Conservation (phyloP, 2,888 invertebrate genomes). For the Orthonychiurus folsomi region DNA sequence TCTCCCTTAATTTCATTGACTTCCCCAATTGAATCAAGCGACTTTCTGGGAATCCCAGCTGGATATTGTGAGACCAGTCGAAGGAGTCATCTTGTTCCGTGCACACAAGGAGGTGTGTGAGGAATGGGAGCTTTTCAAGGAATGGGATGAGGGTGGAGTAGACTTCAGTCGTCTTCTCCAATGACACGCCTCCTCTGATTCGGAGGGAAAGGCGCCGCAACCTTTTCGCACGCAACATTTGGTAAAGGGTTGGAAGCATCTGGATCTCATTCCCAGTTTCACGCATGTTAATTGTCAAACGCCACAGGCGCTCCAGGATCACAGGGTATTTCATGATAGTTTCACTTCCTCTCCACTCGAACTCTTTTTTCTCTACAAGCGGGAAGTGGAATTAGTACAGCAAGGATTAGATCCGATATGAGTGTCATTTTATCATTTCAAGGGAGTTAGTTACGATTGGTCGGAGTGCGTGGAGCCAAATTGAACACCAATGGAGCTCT, state of each 20-base stretch:
- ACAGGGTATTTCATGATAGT: conserved; percentile 19
- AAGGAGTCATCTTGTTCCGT: conserved; percentile 17
- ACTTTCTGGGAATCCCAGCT: conserved; percentile 8
- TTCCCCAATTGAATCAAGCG: conserved; percentile 8
- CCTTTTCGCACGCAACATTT: not conserved
- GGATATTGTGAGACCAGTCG: not conserved
- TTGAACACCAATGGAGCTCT: conserved; percentile 7
- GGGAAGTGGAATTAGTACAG: not conserved
- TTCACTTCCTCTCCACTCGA: conserved; percentile 22
- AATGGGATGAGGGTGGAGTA: conserved; percentile 20
- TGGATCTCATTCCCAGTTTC: not conserved
- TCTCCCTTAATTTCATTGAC: conserved; percentile 14
- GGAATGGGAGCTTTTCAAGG: conserved; percentile 10
- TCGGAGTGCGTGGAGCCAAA: not conserved
- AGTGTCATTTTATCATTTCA: too few relatives aligned
- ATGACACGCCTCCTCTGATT: conserved; percentile 11
- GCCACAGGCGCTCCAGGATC: conserved; percentile 7
- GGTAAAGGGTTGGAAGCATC: not conserved
- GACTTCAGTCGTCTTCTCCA: conserved; percentile 17
- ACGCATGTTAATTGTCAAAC: not conserved
- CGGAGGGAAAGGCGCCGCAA: conserved; percentile 3
- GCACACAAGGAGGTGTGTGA: conserved; percentile 15
- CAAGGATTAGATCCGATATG: too few relatives aligned
- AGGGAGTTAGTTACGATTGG: too few relatives aligned
- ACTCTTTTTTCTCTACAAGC: conserved; percentile 10